phyloP scores from a whole-genome alignment of 2,888 invertebrate genomes.

The Eutolmus rufibarbis region DNA sequence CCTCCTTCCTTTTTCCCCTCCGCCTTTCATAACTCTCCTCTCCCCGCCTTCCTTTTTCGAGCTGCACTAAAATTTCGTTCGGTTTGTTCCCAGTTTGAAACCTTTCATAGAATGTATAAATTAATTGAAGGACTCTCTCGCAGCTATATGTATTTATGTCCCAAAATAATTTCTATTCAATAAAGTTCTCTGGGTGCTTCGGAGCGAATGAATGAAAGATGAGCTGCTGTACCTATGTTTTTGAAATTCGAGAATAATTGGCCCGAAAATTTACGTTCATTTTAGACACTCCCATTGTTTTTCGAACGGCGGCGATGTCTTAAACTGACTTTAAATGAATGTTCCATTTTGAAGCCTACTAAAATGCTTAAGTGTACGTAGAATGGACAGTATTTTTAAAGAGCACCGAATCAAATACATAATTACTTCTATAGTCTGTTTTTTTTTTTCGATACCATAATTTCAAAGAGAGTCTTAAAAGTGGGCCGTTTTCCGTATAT shows the following conservation, averaged over 20 bases:
- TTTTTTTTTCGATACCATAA: background rate
- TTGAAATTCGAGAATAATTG: background rate
- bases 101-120: background rate
- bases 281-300: background rate
- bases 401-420: background rate
- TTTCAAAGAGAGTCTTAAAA: background rate
- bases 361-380: background rate
- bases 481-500: background rate
- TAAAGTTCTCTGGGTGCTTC: background rate
- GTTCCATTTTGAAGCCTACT: background rate
- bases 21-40: background rate
- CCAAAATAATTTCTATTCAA: slow-evolving; percentile 16
- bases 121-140: slow-evolving; percentile 5
- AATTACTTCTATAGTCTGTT: background rate
- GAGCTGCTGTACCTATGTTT: background rate
- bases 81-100: background rate
- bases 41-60: background rate
- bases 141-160: background rate
- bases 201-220: background rate
- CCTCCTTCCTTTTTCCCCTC: background rate
- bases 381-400: background rate
- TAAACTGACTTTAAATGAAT: background rate
- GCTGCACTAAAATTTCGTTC: background rate
- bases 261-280: background rate
- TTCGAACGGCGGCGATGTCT: background rate